Conservation (phyloP, 2,113 vertebrate species). For the Fukomys damarensis region DNA sequence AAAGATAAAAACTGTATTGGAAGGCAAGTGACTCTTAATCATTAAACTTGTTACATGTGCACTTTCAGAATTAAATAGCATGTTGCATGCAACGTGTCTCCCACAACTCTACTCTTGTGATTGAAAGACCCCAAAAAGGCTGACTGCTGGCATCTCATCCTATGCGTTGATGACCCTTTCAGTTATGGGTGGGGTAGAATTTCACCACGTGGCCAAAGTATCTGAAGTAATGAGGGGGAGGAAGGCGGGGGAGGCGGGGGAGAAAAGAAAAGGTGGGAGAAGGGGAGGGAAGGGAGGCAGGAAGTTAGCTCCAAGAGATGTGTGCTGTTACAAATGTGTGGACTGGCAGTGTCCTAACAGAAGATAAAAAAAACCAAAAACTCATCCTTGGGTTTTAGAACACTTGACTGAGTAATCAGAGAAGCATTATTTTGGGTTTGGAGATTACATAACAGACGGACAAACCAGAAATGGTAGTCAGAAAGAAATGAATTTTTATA, state of each 20-base stretch:
- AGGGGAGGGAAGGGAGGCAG: neutral
- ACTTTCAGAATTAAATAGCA: neutral
- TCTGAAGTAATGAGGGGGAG: neutral
- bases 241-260: too few relatives aligned
- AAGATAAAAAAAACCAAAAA: neutral
- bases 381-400: neutral
- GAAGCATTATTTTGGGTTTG: neutral
- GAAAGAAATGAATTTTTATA: neutral
- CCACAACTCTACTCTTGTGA: neutral
- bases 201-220: neutral
- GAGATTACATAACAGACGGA: neutral
- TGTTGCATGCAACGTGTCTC: neutral
- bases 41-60: neutral
- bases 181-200: neutral
- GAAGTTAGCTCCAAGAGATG: neutral
- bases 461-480: neutral
- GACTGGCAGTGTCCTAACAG: neutral
- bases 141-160: neutral
- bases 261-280: too few relatives aligned
- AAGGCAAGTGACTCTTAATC: neutral
- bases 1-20: neutral
- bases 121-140: neutral
- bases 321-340: neutral
- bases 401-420: neutral
- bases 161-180: neutral